Evolutionary conservation across 2,888 invertebrate genomes (phyloP), one percentile per base, ranked within the genome.

Genomic region (Lycophotia porphyrea): DNA sequence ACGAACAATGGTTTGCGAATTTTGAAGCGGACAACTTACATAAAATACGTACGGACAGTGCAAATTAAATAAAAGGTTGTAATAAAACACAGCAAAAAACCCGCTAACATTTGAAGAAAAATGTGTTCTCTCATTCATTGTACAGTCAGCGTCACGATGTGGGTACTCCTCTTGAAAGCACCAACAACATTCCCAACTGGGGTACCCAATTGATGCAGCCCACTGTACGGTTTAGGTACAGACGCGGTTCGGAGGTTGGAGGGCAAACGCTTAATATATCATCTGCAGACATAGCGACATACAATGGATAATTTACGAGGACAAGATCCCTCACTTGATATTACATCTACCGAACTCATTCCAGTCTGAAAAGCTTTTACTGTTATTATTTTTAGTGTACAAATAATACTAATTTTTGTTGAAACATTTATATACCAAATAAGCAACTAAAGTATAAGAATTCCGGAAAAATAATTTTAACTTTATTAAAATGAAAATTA

Each of bases 261-360:
- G 72, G 72, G 65, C 55, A 70, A 42, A 55, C 61, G 67, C 78
- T 77, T 80, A 60, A 86, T 86, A 86, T 76, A 77, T 80, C 80
- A 80, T 55, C 61, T 72, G 73, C 72, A 75, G 78, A 74, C 71
- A 55, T 60, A 75, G 71, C 74, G 65, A 70, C 80, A 70, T 60
- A 84, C 82, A 82, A 82, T 73, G 68, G 76, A 66, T 71, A 79
- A 74, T 76, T 80, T 66, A 78, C 65, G 69, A 78, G 60, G 61
- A 77, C 74, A 72, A 71, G 49, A 75, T 84, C 68, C 74, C 73
- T 80, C 58, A 66, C 52, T 80, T 52, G 52, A 44, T 52, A 63
- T 71, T 72, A 55, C 80, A 52, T 60, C 27, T 63, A 61, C 42
- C 60, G 15, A 63, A 31, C 4, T 36, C 36, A 39, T 68, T 78